Conservation (phyloP, 2,888 invertebrate genomes). For the Drosophila nr. perissopoda region DNA sequence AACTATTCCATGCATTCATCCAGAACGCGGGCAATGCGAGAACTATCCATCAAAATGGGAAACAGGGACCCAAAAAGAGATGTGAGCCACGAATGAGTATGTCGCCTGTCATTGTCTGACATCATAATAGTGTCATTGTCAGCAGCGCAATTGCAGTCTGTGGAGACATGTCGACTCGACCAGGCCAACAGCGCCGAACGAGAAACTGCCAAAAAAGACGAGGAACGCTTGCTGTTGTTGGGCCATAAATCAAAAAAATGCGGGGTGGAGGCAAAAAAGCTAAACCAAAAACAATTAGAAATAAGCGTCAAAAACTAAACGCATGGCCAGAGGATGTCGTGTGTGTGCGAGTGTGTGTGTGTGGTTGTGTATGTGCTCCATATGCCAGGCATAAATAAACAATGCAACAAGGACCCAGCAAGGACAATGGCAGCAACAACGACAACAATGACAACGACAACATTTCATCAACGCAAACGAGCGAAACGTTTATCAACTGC, state of each 20-base stretch:
- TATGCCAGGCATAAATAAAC: constrained; percentile 80
- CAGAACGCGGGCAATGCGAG: not conserved
- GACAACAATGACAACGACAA: constrained; percentile 59
- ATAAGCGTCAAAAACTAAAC: constrained; percentile 74
- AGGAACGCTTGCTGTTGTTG: constrained; percentile 8
- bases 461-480: constrained; percentile 80
- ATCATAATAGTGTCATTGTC: constrained; percentile 80
- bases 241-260: constrained; percentile 64
- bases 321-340: constrained; percentile 40
- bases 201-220: constrained; percentile 44
- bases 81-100: constrained; percentile 55
- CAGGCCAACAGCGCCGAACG: not conserved
- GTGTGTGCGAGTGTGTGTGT: not conserved
- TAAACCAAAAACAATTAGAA: constrained; percentile 73
- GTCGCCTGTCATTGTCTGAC: constrained; percentile 73
- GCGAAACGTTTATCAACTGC: constrained; percentile 84
- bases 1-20: constrained; percentile 1
- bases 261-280: constrained; percentile 34
- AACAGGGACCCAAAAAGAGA: not conserved
- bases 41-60: constrained; percentile 42
- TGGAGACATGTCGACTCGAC: not conserved
- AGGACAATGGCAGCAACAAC: constrained; percentile 25
- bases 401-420: constrained; percentile 55
- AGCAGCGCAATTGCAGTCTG: constrained; percentile 55
- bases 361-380: constrained; percentile 49